Evolutionary conservation across 2,888 invertebrate species (phyloP).

Genomic region (Gordius sp.): DNA sequence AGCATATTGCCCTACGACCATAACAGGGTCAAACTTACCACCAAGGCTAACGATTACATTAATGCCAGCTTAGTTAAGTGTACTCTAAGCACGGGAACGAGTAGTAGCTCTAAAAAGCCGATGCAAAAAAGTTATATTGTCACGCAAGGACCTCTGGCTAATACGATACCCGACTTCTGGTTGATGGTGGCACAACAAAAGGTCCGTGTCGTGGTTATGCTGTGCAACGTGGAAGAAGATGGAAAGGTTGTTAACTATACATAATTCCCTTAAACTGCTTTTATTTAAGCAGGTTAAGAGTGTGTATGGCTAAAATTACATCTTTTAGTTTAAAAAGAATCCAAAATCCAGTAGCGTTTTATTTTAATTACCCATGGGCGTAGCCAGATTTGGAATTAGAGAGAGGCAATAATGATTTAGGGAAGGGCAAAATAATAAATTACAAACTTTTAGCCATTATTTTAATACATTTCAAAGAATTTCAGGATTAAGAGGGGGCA

Average conservation of each 20-base stretch:
- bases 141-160: constrained; percentile 23
- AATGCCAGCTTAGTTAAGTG: constrained; percentile 23
- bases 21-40: constrained; percentile 21
- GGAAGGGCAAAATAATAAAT: too few species aligned
- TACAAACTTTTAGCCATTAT: too few species aligned
- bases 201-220: constrained; percentile 23
- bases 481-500: too few species aligned
- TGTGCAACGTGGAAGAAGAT: constrained; percentile 18
- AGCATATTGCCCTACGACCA: constrained; percentile 21
- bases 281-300: too few species aligned
- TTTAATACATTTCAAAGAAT: too few species aligned
- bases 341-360: too few species aligned
- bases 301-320: too few species aligned
- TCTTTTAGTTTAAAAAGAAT: too few species aligned
- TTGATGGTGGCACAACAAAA: constrained; percentile 24
- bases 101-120: background rate
- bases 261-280: too few species aligned
- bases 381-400: too few species aligned
- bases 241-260: constrained; percentile 1
- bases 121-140: constrained; percentile 7
- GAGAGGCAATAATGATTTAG: too few species aligned
- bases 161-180: constrained; percentile 24
- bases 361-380: too few species aligned
- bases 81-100: background rate
- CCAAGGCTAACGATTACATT: constrained; percentile 22